Conservation (phyloP, 2,888 invertebrate genomes). For the Antitype chi region DNA sequence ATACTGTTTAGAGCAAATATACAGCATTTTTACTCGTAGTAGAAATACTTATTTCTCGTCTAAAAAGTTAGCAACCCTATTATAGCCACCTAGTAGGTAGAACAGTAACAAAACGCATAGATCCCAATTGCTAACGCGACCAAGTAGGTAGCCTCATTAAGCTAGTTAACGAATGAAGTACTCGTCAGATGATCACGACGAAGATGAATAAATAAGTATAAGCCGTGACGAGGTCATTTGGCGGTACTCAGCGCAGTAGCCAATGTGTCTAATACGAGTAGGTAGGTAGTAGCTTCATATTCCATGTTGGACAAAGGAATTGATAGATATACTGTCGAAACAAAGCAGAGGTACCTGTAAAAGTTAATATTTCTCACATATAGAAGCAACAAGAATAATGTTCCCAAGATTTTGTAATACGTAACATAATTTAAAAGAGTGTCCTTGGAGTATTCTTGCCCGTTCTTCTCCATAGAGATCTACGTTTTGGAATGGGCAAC, state of each 20-base stretch:
- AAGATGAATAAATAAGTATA: conserved; percentile 36
- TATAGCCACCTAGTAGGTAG: not conserved
- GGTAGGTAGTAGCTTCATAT: not conserved
- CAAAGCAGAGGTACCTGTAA: not conserved
- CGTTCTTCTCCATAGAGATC: too few species aligned
- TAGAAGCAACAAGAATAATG: too few species aligned
- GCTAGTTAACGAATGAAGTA: conserved; percentile 52
- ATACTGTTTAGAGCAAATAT: not conserved
- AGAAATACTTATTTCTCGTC: not conserved
- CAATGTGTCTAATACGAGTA: not conserved
- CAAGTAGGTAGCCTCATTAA: conserved; percentile 61
- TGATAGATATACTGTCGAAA: not conserved
- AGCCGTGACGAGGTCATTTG: conserved; percentile 32
- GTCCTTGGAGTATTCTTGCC: too few species aligned
- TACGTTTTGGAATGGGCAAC: too few species aligned
- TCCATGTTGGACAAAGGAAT: too few species aligned
- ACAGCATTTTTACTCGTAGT: not conserved
- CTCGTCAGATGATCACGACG: conserved; percentile 27
- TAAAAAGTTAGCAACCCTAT: conserved; percentile 2
- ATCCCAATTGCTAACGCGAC: conserved; percentile 48
- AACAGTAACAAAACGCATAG: conserved; percentile 27
- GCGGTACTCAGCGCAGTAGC: not conserved
- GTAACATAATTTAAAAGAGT: too few species aligned
- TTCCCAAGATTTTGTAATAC: too few species aligned
- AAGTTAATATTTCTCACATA: too few species aligned